Evolutionary conservation across 2,888 invertebrate species (phyloP), one percentile per base, ranked within the genome.

Genomic region (Tachystola acroxantha): DNA sequence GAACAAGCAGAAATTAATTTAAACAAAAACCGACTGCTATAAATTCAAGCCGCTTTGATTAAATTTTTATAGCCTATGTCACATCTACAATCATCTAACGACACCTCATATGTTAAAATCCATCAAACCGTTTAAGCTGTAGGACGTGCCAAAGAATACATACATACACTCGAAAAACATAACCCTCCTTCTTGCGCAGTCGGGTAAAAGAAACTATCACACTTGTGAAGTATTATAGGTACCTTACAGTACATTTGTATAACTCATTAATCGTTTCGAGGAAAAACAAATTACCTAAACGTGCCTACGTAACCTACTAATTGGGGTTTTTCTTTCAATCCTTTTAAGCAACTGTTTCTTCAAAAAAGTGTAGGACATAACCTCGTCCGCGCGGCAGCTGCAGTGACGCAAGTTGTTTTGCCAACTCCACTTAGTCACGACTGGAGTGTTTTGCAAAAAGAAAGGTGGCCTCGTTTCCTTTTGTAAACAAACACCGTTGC

Each of bases 401-500:
- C 2, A 27, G 28, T 43, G 43, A 43, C 39, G 40, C 34, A 37
- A 34, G 37, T 40, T 40, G 80, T 81, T 82, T 81, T 78, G 75
- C 69, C 57, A 58, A 70, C 67, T 62, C 58, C 56, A 67, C 71
- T 76, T 75, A 76, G 71, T 80, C 73, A 73, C 64, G 63, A 49
- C 57, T 64, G 37, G 54, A 62, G 57, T 71, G 69, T 80, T 75
- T 81, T 72, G 69, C 70, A 78, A 80, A 68, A 71, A 74, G 69
- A 69, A 72, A 70, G 69, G 64, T 72, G 75, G 63, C 76, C 76
- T 62, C 72, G 64, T 70, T 75, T 70, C 55, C 58, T 52, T 61
- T 60, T 58, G 74, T 75, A 78, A 79, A 78, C 71, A 79, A 72
- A 73, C 63, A 60, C 47, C 46, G 46, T 42, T 47, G 42, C 41